A percentile compares a stretch with the other conserved stretches of the same genome.
These are phyloP conservation scores for Emydoidea blandingii DNA, from an alignment of 2,797 vertebrate species.

Conservation along the genomic window DNA sequence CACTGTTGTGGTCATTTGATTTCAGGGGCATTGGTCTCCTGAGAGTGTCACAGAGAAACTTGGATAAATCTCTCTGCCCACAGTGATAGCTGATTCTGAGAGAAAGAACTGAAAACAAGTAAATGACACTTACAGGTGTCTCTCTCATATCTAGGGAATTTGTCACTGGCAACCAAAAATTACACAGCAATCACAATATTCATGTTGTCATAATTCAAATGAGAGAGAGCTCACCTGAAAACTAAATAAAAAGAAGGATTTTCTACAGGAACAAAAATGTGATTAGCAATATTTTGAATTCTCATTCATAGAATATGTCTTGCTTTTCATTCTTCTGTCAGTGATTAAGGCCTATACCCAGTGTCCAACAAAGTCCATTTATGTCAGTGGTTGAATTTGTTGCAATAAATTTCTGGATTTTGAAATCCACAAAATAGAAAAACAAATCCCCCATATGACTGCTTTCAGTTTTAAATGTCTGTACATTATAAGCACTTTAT, in stretches of 20 bases:
- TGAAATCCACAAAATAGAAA: not conserved
- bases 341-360: not conserved
- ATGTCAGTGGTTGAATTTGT: not conserved
- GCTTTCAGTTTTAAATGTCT: not conserved
- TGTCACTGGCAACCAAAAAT: slow-evolving; percentile 49
- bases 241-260: not conserved
- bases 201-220: slow-evolving; percentile 30
- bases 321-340: not conserved
- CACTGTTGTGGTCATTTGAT: slow-evolving; percentile 44
- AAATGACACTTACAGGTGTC: slow-evolving; percentile 37
- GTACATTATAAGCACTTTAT: not conserved
- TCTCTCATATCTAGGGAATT: slow-evolving; percentile 36
- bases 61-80: slow-evolving; percentile 52
- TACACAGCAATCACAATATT: slow-evolving; percentile 37
- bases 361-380: not conserved
- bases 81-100: slow-evolving; percentile 53
- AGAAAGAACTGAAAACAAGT: slow-evolving; percentile 53
- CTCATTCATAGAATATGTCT: not conserved
- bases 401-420: too few species aligned
- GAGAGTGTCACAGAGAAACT: slow-evolving; percentile 54
- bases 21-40: slow-evolving; percentile 35
- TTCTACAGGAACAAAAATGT: not conserved
- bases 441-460: not conserved
- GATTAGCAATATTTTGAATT: not conserved
- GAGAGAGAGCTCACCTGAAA: not conserved